Base-by-base conservation (phyloP, 2,113 vertebrate species). In the Sceloporus tristichus region DNA sequence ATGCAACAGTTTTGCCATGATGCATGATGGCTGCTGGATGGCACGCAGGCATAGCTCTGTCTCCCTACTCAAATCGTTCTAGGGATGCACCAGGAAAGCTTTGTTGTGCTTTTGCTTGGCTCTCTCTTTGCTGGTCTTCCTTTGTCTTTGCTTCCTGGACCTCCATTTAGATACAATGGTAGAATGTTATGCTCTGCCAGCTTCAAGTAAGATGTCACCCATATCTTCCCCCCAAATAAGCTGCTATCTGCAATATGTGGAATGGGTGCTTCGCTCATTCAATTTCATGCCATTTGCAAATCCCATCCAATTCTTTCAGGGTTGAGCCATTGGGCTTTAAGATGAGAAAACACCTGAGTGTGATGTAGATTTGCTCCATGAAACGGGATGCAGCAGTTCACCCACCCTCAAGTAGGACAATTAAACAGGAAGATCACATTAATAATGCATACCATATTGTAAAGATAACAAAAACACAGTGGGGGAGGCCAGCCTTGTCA, bases 391-490 rank as follows among this genome's bases (percentile, higher is more conserved):
- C 29, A 70, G 62, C n/a, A 25, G 54, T 87, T 86, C 38, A 3
- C 70, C 18, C 74, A 13, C 14, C 54, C 7, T n/a, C 54, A 66
- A 85, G 42, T 65, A 54, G 65, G 68, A 53, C 29, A 42, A 42
- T 68, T 76, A 76, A 80, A 85, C 62, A 11, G 83, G 90, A 86
- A 88, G 71, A 23, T 25, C 23, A 9, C 42, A 62, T 89, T 78
- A 88, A 87, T 85, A 88, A 89, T 78, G 74, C 18, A 65, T 40
- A 40, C 54, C 59, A 54, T 40, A 14, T 16, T 75, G 62, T 85
- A 90, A 91, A 91, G 87, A 81, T 78, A 81, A 76, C 18, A 77
- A 78, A 88, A 73, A 40, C 81, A 77, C 9, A 13, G 79, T 71
- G 11, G 38, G 74, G 77, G 66, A 40, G 40, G 2, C 48, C 11